Percentiles rank a stretch among this genome's conserved stretches.
phyloP scores from a whole-genome alignment of 2,888 invertebrate species.

The Apamea anceps region DNA sequence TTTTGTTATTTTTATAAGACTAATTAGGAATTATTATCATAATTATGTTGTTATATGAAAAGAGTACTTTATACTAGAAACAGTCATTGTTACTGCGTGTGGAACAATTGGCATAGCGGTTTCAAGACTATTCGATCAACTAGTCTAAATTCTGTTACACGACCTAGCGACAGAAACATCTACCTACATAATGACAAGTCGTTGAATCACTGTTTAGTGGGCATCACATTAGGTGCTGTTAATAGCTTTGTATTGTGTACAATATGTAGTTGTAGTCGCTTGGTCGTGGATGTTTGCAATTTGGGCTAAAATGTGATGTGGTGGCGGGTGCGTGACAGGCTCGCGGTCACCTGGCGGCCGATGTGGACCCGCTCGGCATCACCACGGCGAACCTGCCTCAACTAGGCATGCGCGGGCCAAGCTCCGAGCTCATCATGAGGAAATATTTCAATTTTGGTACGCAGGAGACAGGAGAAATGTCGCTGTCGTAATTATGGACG shows the following conservation, averaged over 20 bases:
- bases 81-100: constrained; percentile 73
- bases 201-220: constrained; percentile 17
- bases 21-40: constrained; percentile 24
- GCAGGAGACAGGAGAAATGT: constrained; percentile 74
- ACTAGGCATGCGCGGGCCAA: constrained; percentile 88
- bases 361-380: constrained; percentile 98
- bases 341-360: constrained; percentile 98
- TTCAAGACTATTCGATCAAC: constrained; percentile 65
- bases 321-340: constrained; percentile 92
- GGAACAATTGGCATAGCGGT: constrained; percentile 77
- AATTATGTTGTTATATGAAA: constrained; percentile 15
- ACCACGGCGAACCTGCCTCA: constrained; percentile 92
- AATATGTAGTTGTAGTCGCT: constrained; percentile 63
- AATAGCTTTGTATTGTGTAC: constrained; percentile 17
- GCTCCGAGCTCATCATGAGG: constrained; percentile 90
- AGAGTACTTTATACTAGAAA: constrained; percentile 29
- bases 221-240: constrained; percentile 11
- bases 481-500: constrained; percentile 74
- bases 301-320: constrained; percentile 82
- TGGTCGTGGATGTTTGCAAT: constrained; percentile 72
- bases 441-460: constrained; percentile 90
- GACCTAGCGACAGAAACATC: constrained; percentile 71
- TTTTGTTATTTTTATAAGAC: constrained; percentile 38
- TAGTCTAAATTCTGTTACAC: constrained; percentile 73
- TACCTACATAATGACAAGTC: constrained; percentile 27